Evolutionary conservation across 1,140 invertebrate genomes (phyloP).

Genomic region (Ericerus pela): DNA sequence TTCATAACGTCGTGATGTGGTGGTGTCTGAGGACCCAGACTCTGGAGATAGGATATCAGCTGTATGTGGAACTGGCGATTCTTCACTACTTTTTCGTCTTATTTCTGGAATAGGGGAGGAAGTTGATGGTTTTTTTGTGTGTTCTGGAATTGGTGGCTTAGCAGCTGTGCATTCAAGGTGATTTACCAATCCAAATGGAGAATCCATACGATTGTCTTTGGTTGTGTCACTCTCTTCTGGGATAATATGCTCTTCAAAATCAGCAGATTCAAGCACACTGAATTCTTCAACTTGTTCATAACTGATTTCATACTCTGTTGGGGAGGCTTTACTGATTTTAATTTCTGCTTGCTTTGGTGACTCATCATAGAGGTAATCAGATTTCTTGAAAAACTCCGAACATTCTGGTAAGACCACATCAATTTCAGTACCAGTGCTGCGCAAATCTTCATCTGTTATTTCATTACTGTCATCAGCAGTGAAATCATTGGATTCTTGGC

Average conservation of each 20-base stretch:
- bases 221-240: background rate
- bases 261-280: background rate
- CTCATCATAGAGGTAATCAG: background rate
- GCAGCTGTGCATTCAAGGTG: too few relatives aligned
- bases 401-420: conserved; percentile 12
- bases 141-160: background rate
- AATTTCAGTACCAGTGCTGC: conserved; percentile 38
- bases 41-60: too few relatives aligned
- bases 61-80: too few relatives aligned
- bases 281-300: conserved; percentile 1
- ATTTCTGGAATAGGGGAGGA: background rate
- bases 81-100: background rate
- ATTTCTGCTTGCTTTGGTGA: background rate
- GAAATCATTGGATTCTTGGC: conserved; percentile 33
- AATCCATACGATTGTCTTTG: too few relatives aligned
- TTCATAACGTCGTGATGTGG: background rate
- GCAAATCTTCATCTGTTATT: conserved; percentile 50
- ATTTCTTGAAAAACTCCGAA: too few relatives aligned
- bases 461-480: conserved; percentile 45
- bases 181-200: background rate
- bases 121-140: background rate
- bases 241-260: background rate
- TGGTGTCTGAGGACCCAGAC: background rate
- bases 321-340: background rate
- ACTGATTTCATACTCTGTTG: background rate